Conservation (phyloP, 1,140 invertebrate genomes). For the Brachionus plicatilis region DNA sequence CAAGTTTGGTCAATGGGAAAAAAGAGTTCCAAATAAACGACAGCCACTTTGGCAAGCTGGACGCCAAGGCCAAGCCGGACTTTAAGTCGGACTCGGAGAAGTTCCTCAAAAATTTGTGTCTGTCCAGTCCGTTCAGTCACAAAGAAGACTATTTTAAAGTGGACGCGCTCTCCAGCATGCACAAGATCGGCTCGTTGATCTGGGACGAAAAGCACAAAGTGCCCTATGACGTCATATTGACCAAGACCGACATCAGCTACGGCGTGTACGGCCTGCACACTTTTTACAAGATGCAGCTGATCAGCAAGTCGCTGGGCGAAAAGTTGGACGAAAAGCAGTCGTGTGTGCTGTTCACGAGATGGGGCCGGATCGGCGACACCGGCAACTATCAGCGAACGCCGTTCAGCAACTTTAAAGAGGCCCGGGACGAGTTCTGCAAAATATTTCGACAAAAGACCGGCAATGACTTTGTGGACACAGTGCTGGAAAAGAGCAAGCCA, state of each 20-base stretch:
- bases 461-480: constrained; percentile 42
- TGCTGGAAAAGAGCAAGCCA: constrained; percentile 39
- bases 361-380: constrained; percentile 59
- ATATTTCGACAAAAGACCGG: constrained; percentile 59
- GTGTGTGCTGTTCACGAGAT: constrained; percentile 59
- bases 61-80: not conserved
- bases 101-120: not conserved
- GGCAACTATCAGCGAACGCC: constrained; percentile 60
- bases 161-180: not conserved
- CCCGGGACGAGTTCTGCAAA: constrained; percentile 58
- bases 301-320: constrained; percentile 46
- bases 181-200: constrained; percentile 4
- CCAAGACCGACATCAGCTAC: constrained; percentile 57
- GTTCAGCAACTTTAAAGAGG: constrained; percentile 54
- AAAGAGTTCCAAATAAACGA: constrained; percentile 41
- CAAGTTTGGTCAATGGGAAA: constrained; percentile 39
- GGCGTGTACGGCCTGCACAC: constrained; percentile 58
- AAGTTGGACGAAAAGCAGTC: constrained; percentile 53
- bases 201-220: constrained; percentile 43
- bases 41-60: not conserved
- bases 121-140: not conserved
- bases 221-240: constrained; percentile 57
- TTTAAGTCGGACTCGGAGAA: not conserved
- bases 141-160: constrained; percentile 14
- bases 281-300: constrained; percentile 61